These are phyloP conservation scores for Alexandromys oeconomus DNA, from an alignment of 2,797 vertebrate species.

Conservation along the genomic window DNA sequence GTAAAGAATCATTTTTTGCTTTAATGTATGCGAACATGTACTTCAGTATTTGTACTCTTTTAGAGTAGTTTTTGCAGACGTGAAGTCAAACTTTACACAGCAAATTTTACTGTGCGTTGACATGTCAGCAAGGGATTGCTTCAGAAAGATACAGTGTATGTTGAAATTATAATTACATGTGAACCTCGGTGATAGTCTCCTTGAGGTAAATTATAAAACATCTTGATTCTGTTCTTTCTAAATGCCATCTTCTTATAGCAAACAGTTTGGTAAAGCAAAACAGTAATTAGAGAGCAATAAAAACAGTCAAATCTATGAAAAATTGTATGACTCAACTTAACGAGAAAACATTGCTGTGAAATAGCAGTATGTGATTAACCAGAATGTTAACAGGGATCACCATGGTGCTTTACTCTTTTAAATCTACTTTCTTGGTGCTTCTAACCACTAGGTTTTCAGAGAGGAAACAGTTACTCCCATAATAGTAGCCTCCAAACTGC, in stretches of 20 bases:
- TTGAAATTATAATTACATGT: background rate
- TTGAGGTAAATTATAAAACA: background rate
- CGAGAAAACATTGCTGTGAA: background rate
- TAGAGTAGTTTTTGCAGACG: constrained; percentile 28
- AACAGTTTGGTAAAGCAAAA: background rate
- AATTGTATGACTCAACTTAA: background rate
- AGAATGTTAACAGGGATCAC: background rate
- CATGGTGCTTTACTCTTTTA: background rate
- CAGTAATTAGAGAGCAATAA: background rate
- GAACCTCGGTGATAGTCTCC: background rate
- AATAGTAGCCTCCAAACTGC: background rate
- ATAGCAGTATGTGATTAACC: background rate
- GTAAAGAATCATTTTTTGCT: constrained; percentile 52
- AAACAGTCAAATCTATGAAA: background rate
- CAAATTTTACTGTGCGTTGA: background rate
- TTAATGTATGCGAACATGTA: constrained; percentile 20
- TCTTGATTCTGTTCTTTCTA: background rate
- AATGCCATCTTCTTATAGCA: constrained; percentile 3
- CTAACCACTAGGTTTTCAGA: background rate
- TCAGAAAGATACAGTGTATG: background rate
- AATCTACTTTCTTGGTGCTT: background rate
- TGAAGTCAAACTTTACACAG: background rate
- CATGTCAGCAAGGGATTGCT: background rate
- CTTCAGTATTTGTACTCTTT: background rate
- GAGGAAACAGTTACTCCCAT: background rate